Base-by-base conservation (phyloP, 37 sponge, comb jelly and placozoan species). In the Crambe crambe region DNA sequence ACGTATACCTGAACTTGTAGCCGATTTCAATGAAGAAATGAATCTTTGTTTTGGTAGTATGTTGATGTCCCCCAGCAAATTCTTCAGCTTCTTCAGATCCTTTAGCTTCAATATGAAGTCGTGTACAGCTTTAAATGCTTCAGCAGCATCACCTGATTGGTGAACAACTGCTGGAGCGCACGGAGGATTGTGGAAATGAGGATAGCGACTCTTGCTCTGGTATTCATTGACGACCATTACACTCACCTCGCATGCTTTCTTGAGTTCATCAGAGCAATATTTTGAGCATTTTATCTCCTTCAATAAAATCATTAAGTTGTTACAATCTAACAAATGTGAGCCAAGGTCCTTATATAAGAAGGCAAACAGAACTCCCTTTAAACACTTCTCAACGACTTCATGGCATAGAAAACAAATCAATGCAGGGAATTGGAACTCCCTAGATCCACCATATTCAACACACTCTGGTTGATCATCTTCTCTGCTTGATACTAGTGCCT, bases 331-430 rank as follows among this genome's bases (percentile, higher is more conserved):
- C 21, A 75, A 51, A 58, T 78, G 12, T 10, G 25, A 66, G 1
- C n/a, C n/a, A n/a, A n/a, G n/a, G n/a, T n/a, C n/a, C n/a, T 78
- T 57, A 27, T 88, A 88, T 73, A 77, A 76, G 26, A 67, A 79
- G 20, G 87, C 85, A 83, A 79, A 83, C 37, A 79, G 70, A 2
- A 83, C 38, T 35, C 83, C 92, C 31, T 87, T 91, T 32, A 91
- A 54, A 61, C 83, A 78, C 70, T 91, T 91, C 42, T 91, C 92
- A 1, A 80, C 84, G 23, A 54, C 67, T 20, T 91, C 92, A 74
- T 91, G 92, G 29, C 77, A 74, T 0, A 91, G 80, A 39, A 91
- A 91, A 74, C 92, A 91, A 23, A 91, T 76, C 0, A 81, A 80
- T 17, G 88, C 87, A 40, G 90, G 90, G 65, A 84, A 89, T 4